Evolutionary conservation across 2,797 vertebrate genomes (phyloP).

Genomic region (Vespertilio murinus): DNA sequence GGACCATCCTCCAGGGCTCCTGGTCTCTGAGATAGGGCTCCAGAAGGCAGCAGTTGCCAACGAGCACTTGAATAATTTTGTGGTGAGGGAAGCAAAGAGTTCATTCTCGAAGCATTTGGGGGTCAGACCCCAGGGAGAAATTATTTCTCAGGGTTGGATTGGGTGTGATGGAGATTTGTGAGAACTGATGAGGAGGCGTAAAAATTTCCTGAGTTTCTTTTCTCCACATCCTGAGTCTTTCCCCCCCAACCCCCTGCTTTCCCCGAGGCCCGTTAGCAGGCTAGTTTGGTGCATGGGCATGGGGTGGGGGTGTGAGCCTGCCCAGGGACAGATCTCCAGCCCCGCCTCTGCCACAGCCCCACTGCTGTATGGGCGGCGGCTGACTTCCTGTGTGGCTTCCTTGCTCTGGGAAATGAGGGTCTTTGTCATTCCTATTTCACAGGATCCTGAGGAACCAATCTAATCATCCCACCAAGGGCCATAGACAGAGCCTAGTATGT

Average conservation of each 20-base stretch:
- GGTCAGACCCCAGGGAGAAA: slow-evolving; percentile 77
- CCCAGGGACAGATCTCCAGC: neutral
- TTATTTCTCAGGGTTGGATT: slow-evolving; percentile 68
- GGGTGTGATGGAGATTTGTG: slow-evolving; percentile 46
- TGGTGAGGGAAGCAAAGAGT: slow-evolving; percentile 75
- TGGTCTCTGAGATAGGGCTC: slow-evolving; percentile 70
- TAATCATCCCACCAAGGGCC: fast-evolving
- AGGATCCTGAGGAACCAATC: neutral
- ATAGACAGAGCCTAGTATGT: neutral
- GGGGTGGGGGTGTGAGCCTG: neutral
- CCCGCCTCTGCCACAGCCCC: neutral
- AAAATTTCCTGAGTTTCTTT: slow-evolving; percentile 61
- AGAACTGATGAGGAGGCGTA: slow-evolving; percentile 58
- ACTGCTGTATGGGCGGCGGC: fast-evolving
- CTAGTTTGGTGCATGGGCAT: neutral
- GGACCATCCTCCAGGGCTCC: slow-evolving; percentile 75
- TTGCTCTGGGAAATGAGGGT: fast-evolving
- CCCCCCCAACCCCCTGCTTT: neutral
- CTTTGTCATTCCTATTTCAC: fast-evolving
- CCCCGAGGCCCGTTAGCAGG: neutral
- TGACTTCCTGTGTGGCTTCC: neutral
- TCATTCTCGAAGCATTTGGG: slow-evolving; percentile 73
- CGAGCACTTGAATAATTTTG: slow-evolving; percentile 75
- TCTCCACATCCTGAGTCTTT: neutral
- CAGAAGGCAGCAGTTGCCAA: slow-evolving; percentile 72